Conservation (phyloP, 2,888 invertebrate species). For the Epinotia demarniana region DNA sequence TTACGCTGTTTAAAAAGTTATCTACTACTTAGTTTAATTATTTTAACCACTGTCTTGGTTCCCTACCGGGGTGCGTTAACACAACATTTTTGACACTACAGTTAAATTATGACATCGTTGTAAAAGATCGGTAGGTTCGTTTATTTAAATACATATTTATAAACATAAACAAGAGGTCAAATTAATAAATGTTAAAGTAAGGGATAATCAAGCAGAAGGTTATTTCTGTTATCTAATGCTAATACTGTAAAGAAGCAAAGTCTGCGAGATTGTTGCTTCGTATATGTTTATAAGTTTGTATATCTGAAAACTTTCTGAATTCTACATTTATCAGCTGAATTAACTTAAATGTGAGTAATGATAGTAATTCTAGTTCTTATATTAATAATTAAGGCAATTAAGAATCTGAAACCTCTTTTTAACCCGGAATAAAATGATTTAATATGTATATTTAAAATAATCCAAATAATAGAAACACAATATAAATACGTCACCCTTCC, state of each 20-base stretch:
- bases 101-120: not conserved
- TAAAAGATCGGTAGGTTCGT: not conserved
- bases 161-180: not conserved
- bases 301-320: not conserved
- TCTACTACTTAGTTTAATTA: constrained; percentile 45
- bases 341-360: not conserved
- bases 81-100: constrained; percentile 13
- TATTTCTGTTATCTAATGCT: no score
- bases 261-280: no score
- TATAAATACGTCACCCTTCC: constrained; percentile 66
- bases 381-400: not conserved
- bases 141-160: not conserved
- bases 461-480: constrained; percentile 70
- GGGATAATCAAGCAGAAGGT: not conserved
- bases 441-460: constrained; percentile 53
- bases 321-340: not conserved
- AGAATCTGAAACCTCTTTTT: constrained; percentile 1
- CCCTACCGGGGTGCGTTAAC: constrained; percentile 7
- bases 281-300: no score
- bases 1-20: constrained; percentile 46
- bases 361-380: not conserved
- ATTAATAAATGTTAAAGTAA: no score
- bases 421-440: constrained; percentile 32
- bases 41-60: constrained; percentile 29
- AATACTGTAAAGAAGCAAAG: no score